Evolutionary conservation across 2,113 vertebrate species (phyloP).

Genomic region (Damaliscus lunatus): DNA sequence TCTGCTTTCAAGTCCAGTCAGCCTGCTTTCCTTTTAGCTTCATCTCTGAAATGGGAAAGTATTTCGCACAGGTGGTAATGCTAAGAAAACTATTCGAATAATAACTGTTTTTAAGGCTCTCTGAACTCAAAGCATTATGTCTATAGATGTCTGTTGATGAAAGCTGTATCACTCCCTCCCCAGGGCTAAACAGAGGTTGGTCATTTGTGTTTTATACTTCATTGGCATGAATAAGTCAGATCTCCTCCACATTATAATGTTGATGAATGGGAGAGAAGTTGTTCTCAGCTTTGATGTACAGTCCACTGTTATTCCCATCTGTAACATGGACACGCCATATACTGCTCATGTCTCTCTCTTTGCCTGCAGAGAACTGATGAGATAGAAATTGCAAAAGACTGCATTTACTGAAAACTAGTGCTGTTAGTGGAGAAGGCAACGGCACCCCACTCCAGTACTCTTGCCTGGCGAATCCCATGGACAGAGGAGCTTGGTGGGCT

Average conservation of each 20-base stretch:
- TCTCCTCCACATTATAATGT: neutral
- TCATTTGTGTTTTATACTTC: neutral
- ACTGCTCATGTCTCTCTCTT: neutral
- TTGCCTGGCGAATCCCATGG: no score
- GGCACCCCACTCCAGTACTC: no score
- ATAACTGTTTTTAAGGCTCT: neutral
- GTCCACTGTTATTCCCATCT: neutral
- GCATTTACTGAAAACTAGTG: neutral
- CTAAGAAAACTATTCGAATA: neutral
- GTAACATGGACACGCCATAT: neutral
- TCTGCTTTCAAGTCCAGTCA: neutral
- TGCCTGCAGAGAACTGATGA: neutral
- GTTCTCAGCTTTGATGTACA: neutral
- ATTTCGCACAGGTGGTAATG: neutral
- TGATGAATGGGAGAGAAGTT: neutral
- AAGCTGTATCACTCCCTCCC: neutral
- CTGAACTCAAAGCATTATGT: neutral
- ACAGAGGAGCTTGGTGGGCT: no score
- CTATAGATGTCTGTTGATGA: neutral
- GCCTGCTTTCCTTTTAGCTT: neutral
- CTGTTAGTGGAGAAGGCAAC: neutral
- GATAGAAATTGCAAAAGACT: neutral
- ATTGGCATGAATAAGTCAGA: neutral
- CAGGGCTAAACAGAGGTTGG: neutral
- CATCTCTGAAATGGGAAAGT: conserved; percentile 18